Evolutionary conservation across 53 echinoderm and acorn worm genomes (phyloP).

Genomic region (Henricia sp.): DNA sequence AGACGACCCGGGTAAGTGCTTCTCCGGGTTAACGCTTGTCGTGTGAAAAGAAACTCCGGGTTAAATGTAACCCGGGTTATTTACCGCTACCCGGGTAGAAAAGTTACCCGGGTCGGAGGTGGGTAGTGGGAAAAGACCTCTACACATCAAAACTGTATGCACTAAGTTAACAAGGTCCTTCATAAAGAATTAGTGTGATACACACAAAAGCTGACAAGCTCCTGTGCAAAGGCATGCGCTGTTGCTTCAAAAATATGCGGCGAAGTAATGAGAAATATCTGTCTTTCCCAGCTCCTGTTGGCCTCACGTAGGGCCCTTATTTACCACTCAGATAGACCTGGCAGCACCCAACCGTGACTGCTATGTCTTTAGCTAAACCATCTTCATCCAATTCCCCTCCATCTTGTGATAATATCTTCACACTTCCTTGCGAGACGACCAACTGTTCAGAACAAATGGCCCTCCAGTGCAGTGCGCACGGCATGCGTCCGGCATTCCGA

Average conservation of each 20-base stretch:
- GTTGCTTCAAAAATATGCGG: not conserved
- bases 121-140: too few species aligned
- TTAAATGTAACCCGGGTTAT: too few species aligned
- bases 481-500: conserved; percentile 43
- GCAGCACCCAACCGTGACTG: conserved; percentile 5
- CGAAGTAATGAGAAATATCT: conserved; percentile 31
- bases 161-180: too few species aligned
- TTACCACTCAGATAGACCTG: not conserved
- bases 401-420: conserved; percentile 3
- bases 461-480: conserved; percentile 14
- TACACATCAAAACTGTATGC: too few species aligned
- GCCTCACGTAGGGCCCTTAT: conserved; percentile 22
- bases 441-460: conserved; percentile 57
- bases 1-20: too few species aligned
- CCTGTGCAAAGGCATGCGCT: too few species aligned
- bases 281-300: conserved; percentile 17
- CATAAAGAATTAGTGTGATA: not conserved
- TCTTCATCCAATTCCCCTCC: not conserved
- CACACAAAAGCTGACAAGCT: not conserved
- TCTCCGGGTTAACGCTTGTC: too few species aligned
- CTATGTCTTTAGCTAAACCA: conserved; percentile 24
- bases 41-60: too few species aligned
- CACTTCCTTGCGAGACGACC: conserved; percentile 41
- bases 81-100: too few species aligned
- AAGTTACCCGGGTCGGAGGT: too few species aligned